Evolutionary conservation across 2,797 vertebrate genomes (phyloP), one percentile per base, ranked within the genome.

Genomic region (Echiichthys vipera): DNA sequence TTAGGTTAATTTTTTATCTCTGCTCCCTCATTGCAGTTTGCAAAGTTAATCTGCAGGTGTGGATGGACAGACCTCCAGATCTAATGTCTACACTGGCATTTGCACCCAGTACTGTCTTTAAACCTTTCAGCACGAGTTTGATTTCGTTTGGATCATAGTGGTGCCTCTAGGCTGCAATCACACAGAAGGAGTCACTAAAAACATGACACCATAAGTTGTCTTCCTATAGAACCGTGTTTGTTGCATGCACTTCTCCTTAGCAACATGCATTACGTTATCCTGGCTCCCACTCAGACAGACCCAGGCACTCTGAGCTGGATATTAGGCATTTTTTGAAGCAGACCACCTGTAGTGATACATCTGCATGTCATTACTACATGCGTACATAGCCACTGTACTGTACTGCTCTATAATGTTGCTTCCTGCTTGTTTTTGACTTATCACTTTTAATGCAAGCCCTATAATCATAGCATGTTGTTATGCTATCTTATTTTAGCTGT

Each of bases 381-480:
- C 1, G 6, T 46, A 20, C 36, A 39, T 42, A 30, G 32, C 46
- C 53, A 8, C 36, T 56, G 15, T 36, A 25, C 54, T 34, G 7
- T 37, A 30, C 53, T 27, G 7, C 53, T 66, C 5, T 46, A 25
- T 51, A 50, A 57, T 47, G 24, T 58, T 29, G 22, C 54, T 66
- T 76, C 32, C 58, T 71, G n/a, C 43, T 79, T 57, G 45, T 69
- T 72, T 65, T 36, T 55, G 34, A 59, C 46, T 63, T 55, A 66
- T 58, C 25, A 61, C 34, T 65, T 73, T 71, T 49, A 66, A 81
- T 76, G 20, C 45, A 69, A 34, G 51, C 37, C 50, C 45, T 73
- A 36, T 78, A 63, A 83, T 74, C 81, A 80, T 65, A 58, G 55
- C n/a, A 39, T 61, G 62, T 74, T 71, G 74, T 83, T 73, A 70